These are phyloP conservation scores for Gopherus flavomarginatus DNA, from an alignment of 2,113 vertebrate genomes.

Conservation along the genomic window DNA sequence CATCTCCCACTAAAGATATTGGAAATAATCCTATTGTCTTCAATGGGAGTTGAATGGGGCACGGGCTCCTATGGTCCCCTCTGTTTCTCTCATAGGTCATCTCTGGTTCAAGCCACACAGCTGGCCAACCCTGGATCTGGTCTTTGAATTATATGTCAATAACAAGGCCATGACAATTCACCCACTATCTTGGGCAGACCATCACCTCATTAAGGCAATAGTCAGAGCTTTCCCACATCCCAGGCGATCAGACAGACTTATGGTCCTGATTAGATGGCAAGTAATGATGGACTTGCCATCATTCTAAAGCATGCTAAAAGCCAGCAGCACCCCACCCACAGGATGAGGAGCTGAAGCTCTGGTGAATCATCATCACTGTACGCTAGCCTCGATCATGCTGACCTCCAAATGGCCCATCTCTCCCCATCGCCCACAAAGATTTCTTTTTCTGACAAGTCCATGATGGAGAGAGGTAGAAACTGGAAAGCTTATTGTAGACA, in stretches of 20 bases:
- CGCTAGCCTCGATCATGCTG: not conserved
- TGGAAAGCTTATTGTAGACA: not conserved
- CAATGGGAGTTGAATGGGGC: not conserved
- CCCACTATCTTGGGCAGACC: not conserved
- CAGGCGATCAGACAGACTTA: not conserved
- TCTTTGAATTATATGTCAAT: not conserved
- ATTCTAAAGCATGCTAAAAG: not conserved
- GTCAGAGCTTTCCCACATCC: not conserved
- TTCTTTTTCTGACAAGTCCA: not conserved
- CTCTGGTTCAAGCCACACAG: not conserved
- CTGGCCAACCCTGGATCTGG: not conserved
- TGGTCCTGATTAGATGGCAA: not conserved
- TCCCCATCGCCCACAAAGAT: not conserved
- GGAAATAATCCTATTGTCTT: not conserved
- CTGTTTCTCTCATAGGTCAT: not conserved
- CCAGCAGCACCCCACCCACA: not conserved
- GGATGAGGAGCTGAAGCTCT: not conserved
- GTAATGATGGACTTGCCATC: not conserved
- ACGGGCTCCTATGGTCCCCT: not conserved
- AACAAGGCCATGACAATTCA: not conserved
- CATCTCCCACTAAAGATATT: not conserved
- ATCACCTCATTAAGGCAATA: not conserved
- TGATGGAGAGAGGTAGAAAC: not conserved
- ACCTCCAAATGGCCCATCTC: not conserved
- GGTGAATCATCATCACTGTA: not conserved